Evolutionary conservation across 53 echinoderm and acorn worm genomes (phyloP).

Genomic region (Astropecten irregularis): DNA sequence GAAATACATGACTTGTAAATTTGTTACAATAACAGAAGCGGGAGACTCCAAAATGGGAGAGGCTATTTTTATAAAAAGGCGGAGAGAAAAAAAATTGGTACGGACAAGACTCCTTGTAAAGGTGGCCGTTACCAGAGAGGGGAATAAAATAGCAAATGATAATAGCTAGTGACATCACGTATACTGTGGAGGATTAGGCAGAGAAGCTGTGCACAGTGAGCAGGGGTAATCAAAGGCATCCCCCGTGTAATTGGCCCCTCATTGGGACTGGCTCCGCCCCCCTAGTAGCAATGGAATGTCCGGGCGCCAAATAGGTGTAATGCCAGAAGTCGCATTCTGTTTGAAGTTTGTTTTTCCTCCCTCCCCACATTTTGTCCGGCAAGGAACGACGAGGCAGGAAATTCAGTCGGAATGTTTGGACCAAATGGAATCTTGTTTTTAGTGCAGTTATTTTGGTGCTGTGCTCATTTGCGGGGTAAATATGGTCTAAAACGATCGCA

Average conservation of each 20-base stretch:
- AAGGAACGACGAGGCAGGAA: not conserved
- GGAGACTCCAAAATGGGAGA: not conserved
- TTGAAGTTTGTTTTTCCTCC: not conserved
- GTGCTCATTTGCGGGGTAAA: not conserved
- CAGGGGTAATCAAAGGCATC: slow-evolving; percentile 29
- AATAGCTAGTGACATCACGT: no score
- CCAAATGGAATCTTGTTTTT: not conserved
- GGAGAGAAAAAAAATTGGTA: no score
- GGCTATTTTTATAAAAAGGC: not conserved
- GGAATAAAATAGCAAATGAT: no score
- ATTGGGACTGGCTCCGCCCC: slow-evolving; percentile 35
- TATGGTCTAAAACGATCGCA: no score
- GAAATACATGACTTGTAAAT: no score
- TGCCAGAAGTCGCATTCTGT: not conserved
- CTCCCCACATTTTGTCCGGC: no score
- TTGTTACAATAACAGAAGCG: not conserved
- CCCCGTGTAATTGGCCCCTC: slow-evolving; percentile 53
- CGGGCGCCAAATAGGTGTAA: slow-evolving; percentile 26
- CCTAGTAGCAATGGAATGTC: slow-evolving; percentile 53
- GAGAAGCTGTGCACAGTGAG: no score
- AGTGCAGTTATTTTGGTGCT: not conserved
- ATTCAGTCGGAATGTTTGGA: slow-evolving; percentile 31
- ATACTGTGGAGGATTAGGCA: no score
- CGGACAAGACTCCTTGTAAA: no score
- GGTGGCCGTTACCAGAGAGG: no score